Conservation (phyloP, 2,888 invertebrate species). For the Ceratothoa steindachneri region DNA sequence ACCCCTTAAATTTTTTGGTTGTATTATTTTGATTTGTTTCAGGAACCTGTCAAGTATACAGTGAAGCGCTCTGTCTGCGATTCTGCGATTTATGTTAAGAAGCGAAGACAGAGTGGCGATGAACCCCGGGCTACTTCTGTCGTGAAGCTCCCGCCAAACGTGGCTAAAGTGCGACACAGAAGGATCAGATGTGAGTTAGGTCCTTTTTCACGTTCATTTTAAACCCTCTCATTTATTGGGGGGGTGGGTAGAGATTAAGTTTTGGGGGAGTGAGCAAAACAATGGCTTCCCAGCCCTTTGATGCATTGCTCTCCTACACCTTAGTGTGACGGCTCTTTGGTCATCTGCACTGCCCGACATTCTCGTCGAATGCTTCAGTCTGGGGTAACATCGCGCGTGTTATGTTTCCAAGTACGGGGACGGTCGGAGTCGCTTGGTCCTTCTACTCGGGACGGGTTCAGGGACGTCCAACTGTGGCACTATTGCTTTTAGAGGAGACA, state of each 20-base stretch:
- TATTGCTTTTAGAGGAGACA: no score
- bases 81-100: conserved; percentile 15
- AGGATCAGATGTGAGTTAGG: conserved; percentile 40
- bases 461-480: no score
- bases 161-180: conserved; percentile 38
- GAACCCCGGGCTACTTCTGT: conserved; percentile 17
- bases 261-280: neutral
- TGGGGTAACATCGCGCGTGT: no score
- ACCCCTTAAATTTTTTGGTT: neutral
- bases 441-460: no score
- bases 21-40: neutral
- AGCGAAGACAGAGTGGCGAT: conserved; percentile 30
- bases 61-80: conserved; percentile 32
- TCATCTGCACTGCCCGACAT: no score
- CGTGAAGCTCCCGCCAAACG: conserved; percentile 37
- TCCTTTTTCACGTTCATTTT: neutral
- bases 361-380: no score
- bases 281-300: neutral
- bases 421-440: no score
- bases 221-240: neutral
- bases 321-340: no score
- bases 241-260: no score
- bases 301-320: no score
- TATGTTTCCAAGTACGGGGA: no score
- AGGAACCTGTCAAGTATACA: conserved; percentile 40